Percentiles rank a stretch among this genome's conserved stretches.
Conservation (phyloP, 2,113 vertebrate genomes). For the Theristicus caerulescens region DNA sequence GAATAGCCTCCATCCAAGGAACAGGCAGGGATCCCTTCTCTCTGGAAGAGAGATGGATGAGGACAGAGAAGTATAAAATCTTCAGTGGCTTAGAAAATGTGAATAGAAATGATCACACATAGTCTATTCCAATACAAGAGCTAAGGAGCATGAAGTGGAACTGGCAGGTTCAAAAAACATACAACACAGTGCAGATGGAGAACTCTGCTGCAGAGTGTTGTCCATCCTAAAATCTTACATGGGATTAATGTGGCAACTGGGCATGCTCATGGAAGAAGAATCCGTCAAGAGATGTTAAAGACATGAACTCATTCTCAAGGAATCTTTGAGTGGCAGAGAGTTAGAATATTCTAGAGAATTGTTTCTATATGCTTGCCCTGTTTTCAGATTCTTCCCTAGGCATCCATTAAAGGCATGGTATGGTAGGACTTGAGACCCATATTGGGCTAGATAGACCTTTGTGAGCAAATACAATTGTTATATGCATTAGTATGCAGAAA, state of each 20-base stretch:
- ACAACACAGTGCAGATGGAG: neutral
- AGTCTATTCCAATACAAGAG: neutral
- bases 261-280: neutral
- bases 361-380: neutral
- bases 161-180: neutral
- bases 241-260: neutral
- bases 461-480: neutral
- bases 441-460: neutral
- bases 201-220: neutral
- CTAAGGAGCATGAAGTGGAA: neutral
- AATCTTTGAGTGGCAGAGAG: neutral
- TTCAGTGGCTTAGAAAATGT: neutral
- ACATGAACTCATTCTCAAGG: accelerated
- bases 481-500: neutral
- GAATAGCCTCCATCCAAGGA: neutral
- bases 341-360: neutral
- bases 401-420: neutral
- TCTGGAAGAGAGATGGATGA: neutral
- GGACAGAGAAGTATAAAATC: neutral
- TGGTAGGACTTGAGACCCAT: neutral
- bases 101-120: neutral
- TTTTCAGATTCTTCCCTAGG: neutral
- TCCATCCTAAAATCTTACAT: neutral
- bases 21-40: neutral
- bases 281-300: neutral